Base-by-base conservation (phyloP, 64 coral and sea anemone species). In the Montipora foliosa region DNA sequence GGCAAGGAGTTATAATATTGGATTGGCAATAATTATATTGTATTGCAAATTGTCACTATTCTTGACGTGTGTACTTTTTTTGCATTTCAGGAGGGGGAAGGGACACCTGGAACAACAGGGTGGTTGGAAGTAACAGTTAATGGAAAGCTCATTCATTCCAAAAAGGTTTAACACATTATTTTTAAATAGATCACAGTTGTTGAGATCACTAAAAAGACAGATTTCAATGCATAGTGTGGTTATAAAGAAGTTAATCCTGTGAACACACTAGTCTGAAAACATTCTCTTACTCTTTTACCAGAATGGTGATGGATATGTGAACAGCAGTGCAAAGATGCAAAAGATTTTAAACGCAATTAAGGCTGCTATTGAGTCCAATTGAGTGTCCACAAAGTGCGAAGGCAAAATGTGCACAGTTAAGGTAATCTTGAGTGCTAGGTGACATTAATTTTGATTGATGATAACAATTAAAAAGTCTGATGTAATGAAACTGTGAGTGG, bases 81-180 rank as follows among this genome's bases (percentile, higher is more conserved):
- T 79, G 3, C 73, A n/a, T 91, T 89, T 57, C 88, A 97, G 96
- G 57, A 87, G 10, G 22, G 20, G n/a, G 11, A 61, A 7, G 24
- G 49, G 77, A 97, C 96, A 66, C 96, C 89, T 60, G 37, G 47
- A 29, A 83, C 91, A 59, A 95, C 96, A 11, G 96, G 96, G 13
- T 97, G 77, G 19, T 77, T 97, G 19, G 96, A 97, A 47, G 96
- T 97, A 7, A 68, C 88, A 89, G 96, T 97, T 5, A 92, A 95
- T 80, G 96, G 85, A 46, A 94, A 84, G 24, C 89, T 97, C 46
- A 55, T 97, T 87, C 96, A 97, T 82, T 97, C 96, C 47, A 97
- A 95, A 77, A 97, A 97, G 96, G 96, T 95, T 37, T 37, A 2
- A 37, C 37, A 37, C 37, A 37, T 37, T 37, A 37, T 37, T 37